A percentile compares a stretch with the other conserved stretches of the same genome.
Evolutionary conservation across 2,888 invertebrate species (phyloP).

Genomic region (Acrobasis suavella): DNA sequence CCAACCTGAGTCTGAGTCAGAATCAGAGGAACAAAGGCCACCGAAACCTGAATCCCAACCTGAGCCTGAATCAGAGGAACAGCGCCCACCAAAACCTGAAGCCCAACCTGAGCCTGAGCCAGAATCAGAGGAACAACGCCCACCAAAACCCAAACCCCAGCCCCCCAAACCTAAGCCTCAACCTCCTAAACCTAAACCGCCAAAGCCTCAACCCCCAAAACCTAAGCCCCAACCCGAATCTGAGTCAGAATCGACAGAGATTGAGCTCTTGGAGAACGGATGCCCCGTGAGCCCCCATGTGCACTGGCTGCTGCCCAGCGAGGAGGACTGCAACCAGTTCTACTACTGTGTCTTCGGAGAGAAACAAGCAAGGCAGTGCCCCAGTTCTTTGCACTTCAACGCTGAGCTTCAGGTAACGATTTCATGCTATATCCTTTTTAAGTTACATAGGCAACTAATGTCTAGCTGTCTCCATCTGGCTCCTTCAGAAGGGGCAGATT

Average conservation of each 20-base stretch:
- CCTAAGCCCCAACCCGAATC: constrained; percentile 42
- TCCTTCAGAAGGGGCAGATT: too few species aligned
- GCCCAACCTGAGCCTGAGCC: constrained; percentile 22
- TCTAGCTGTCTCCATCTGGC: too few species aligned
- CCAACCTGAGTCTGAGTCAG: too few species aligned
- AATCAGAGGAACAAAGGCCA: too few species aligned
- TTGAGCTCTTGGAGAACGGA: constrained; percentile 56
- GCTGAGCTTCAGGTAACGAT: constrained; percentile 48
- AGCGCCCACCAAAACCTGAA: too few species aligned
- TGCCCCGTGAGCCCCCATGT: constrained; percentile 59
- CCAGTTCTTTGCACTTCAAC: constrained; percentile 55
- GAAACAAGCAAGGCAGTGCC: constrained; percentile 47
- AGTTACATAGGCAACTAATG: too few species aligned
- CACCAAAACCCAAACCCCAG: constrained; percentile 23
- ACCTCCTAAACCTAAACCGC: constrained; percentile 36
- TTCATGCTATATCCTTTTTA: too few species aligned
- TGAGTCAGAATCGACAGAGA: constrained; percentile 20
- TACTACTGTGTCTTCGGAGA: constrained; percentile 66
- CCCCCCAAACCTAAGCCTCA: constrained; percentile 48
- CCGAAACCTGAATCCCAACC: too few species aligned
- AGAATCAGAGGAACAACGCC: constrained; percentile 9
- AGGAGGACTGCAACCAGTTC: constrained; percentile 56
- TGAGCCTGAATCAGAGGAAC: too few species aligned
- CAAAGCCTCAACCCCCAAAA: constrained; percentile 41
- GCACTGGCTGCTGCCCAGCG: constrained; percentile 63